Conservation (phyloP, 2,888 invertebrate species). For the Gandaritis pyraliata region DNA sequence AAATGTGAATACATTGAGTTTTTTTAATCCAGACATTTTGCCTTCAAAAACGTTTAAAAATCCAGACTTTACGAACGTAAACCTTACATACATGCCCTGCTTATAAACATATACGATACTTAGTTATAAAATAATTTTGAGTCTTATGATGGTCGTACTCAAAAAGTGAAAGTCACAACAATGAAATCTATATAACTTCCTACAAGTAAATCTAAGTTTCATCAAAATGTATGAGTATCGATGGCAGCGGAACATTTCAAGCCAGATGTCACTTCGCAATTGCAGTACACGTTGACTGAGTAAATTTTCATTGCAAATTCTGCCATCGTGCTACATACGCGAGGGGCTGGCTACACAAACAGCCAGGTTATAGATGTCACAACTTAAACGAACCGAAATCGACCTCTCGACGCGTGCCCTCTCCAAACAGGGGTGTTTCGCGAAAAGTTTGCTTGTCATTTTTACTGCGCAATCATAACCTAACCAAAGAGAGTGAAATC, state of each 20-base stretch:
- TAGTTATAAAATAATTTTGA: too few species aligned
- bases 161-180: background rate
- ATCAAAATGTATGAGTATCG: conserved; percentile 42
- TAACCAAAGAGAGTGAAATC: background rate
- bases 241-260: conserved; percentile 53
- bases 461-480: conserved; percentile 33
- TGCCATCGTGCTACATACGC: conserved; percentile 70
- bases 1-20: too few species aligned
- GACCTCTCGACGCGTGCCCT: conserved; percentile 56
- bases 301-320: conserved; percentile 82
- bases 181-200: conserved; percentile 3
- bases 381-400: conserved; percentile 83
- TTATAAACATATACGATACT: too few species aligned
- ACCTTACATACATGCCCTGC: too few species aligned
- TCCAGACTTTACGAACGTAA: too few species aligned
- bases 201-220: conserved; percentile 17
- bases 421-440: conserved; percentile 33
- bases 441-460: conserved; percentile 41
- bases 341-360: conserved; percentile 70
- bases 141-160: too few species aligned
- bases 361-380: conserved; percentile 77
- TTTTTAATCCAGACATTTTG: too few species aligned
- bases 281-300: conserved; percentile 73
- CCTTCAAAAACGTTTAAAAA: too few species aligned
- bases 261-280: conserved; percentile 71